Percentiles rank a stretch among this genome's conserved stretches.
These are phyloP conservation scores for Coleophora flavipennella DNA, from an alignment of 2,888 invertebrate genomes.

Conservation along the genomic window DNA sequence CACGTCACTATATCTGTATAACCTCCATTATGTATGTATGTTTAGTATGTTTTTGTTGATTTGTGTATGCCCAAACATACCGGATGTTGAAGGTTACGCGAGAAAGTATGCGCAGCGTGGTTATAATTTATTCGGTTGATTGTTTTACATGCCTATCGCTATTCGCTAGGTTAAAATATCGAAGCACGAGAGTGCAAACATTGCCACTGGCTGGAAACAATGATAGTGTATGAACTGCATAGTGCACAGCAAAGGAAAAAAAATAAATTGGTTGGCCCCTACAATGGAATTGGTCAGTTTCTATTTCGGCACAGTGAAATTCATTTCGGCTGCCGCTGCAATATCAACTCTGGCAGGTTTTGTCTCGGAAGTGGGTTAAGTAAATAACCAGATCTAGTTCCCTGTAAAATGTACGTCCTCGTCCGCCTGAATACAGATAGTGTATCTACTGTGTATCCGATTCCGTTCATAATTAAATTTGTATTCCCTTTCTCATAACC, in stretches of 20 bases:
- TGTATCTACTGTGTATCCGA: too few relatives aligned
- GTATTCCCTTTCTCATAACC: too few relatives aligned
- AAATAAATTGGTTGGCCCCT: slow-evolving; percentile 14
- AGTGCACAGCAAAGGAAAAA: slow-evolving; percentile 9
- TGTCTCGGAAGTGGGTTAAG: slow-evolving; percentile 55
- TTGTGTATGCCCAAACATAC: too few relatives aligned
- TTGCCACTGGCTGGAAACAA: neutral
- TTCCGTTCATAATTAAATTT: too few relatives aligned
- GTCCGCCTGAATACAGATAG: slow-evolving; percentile 42
- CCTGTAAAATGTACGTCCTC: slow-evolving; percentile 43
- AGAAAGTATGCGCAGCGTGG: too few relatives aligned
- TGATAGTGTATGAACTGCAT: slow-evolving; percentile 8
- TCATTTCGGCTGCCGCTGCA: slow-evolving; percentile 44
- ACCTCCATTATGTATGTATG: too few relatives aligned
- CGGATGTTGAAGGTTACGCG: too few relatives aligned
- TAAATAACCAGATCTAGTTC: slow-evolving; percentile 47
- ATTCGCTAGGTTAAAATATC: slow-evolving; percentile 4
- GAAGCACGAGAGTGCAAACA: slow-evolving; percentile 16
- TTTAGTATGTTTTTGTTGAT: too few relatives aligned
- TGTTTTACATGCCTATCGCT: too few relatives aligned
- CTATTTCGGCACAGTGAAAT: slow-evolving; percentile 33
- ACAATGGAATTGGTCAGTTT: slow-evolving; percentile 29
- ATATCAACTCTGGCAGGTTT: slow-evolving; percentile 31
- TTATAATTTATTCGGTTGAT: too few relatives aligned
- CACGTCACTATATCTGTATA: too few relatives aligned